A percentile compares a stretch with the other conserved stretches of the same genome.
phyloP scores from a whole-genome alignment of 2,797 vertebrate species.

The Myotis planiceps region DNA sequence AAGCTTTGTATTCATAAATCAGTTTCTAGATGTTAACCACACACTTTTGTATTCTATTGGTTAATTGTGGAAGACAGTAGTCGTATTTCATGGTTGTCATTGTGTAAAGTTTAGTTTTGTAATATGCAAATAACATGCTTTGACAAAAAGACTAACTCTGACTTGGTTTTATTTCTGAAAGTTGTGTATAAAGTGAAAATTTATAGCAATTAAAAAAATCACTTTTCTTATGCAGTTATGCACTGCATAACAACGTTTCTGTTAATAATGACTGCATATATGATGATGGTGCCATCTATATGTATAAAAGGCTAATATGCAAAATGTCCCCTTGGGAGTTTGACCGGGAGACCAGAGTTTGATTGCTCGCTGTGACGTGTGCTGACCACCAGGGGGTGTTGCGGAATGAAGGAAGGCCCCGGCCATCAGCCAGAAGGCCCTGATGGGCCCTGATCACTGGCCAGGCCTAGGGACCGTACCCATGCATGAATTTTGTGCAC shows the following conservation, averaged over 20 bases:
- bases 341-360: too few relatives aligned
- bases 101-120: constrained; percentile 34
- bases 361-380: too few relatives aligned
- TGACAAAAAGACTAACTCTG: background rate
- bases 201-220: background rate
- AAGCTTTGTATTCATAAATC: background rate
- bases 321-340: too few relatives aligned
- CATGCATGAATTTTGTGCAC: too few relatives aligned
- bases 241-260: background rate
- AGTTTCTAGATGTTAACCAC: background rate
- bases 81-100: background rate
- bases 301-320: too few relatives aligned
- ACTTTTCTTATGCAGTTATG: background rate
- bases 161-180: background rate
- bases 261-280: background rate
- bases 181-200: constrained; percentile 7
- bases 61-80: constrained; percentile 15
- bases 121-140: background rate
- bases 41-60: background rate
- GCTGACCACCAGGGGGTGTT: too few relatives aligned
- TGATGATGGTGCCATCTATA: background rate
- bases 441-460: too few relatives aligned
- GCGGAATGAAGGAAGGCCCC: too few relatives aligned
- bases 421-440: too few relatives aligned
- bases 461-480: too few relatives aligned